Base-by-base conservation (phyloP, 1,140 invertebrate genomes). In the Hycleus phaleratus region DNA sequence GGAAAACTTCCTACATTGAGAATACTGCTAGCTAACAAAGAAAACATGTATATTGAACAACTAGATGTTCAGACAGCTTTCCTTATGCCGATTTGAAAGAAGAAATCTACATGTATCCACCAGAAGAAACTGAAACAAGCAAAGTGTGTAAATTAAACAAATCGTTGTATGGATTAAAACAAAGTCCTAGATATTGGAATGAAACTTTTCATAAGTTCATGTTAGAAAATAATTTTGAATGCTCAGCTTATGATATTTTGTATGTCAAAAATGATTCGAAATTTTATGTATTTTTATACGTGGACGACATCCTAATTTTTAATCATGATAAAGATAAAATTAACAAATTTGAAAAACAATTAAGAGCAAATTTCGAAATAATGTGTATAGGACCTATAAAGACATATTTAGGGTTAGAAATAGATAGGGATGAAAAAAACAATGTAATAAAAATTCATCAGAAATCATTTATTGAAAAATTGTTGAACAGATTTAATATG, bases 61-160 rank as follows among this genome's bases (percentile, higher is more conserved):
- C 9, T 60, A 24, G 73, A 76, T 68, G 61, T 71, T 0, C 68
- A 66, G 40, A 70, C 69, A 25, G 74, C 76, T 5, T 78, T 75
- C 63, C 61, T 77, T 3, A 78, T 68, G 76, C 73, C 3, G 57
- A 70, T 6, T 56, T 79, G 26, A 64, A 76, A 10, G 74, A 78
- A 60, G 66, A 68, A 26, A 68, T 78, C 2, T 78, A 71, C 46
- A 73, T 78, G 64, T 26, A 66, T 12, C 66, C 71, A 55, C 75
- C 76, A 38, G 59, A 70, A 38, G 64, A 56, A 59, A 40, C 49
- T 6, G 49, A 67, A 26, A 51, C 58, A 49, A 56, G 63, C 24
- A 59, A 68, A 56, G 70, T 18, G 18, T 18, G 2, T 18, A 18
- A 18, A 18, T 18, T 18, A 1, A 18, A 18, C 18, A 18, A 18